Percentiles rank a stretch among this genome's conserved stretches.
These are phyloP conservation scores for Gouania willdenowi DNA, from an alignment of 2,797 vertebrate genomes.

Conservation along the genomic window DNA sequence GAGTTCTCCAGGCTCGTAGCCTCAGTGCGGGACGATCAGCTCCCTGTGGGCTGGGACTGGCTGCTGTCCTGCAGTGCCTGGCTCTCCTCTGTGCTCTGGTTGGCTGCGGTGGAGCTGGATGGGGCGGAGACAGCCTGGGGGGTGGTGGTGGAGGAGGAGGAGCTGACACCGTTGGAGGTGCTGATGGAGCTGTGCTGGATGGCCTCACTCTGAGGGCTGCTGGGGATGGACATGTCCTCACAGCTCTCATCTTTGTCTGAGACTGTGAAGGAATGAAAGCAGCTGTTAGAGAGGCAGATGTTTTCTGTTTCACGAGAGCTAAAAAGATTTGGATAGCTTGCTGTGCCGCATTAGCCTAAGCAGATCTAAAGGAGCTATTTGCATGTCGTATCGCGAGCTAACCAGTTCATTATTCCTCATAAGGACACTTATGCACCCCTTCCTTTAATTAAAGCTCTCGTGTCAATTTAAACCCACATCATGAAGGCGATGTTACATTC, in stretches of 20 bases:
- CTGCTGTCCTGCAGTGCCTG: conserved; percentile 73
- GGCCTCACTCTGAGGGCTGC: conserved; percentile 91
- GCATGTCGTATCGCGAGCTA: conserved; percentile 44
- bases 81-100: conserved; percentile 89
- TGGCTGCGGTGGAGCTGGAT: conserved; percentile 62
- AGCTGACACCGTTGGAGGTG: conserved; percentile 95
- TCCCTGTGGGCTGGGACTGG: conserved; percentile 86
- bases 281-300: no score
- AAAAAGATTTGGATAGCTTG: conserved; percentile 15
- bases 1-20: conserved; percentile 10
- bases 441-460: conserved; percentile 80
- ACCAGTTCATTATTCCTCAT: conserved; percentile 68
- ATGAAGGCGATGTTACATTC: conserved; percentile 76
- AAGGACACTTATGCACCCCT: conserved; percentile 53
- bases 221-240: conserved; percentile 90
- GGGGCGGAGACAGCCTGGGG: conserved; percentile 76
- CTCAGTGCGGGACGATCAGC: conserved; percentile 80
- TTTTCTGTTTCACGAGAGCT: conserved; percentile 11
- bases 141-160: conserved; percentile 83
- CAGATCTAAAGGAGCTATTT: conserved; percentile 52
- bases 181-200: conserved; percentile 99
- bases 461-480: conserved; percentile 83
- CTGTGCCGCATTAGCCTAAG: conserved; percentile 31
- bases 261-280: conserved; percentile 27
- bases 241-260: conserved; percentile 93